Evolutionary conservation across 2,113 vertebrate species (phyloP), one percentile per base, ranked within the genome.

Genomic region (Neogale vison): DNA sequence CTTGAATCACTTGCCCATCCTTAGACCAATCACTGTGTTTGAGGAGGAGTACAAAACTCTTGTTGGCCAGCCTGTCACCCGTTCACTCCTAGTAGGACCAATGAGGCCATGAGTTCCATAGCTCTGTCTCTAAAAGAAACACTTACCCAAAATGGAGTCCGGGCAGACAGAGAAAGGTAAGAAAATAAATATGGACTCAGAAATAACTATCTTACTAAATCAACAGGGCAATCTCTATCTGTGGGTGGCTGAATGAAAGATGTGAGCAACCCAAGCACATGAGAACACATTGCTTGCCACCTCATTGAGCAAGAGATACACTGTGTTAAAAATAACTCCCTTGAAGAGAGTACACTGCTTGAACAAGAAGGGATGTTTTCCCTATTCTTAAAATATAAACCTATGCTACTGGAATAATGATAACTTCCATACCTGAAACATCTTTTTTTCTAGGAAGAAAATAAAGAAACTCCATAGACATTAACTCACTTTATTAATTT

Each of bases 251-350:
- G 90, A 76, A 61, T 67, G 13, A 71, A 69, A 39, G n/a, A 17
- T 90, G 18, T 42, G n/a, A 94, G 29, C 36, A 7, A 72, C 7
- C 52, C 11, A 84, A 71, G n/a, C 47, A 34, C 36, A 39, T 84
- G 74, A 93, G 47, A 91, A 95, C 59, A 90, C 1, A n/a, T 31
- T 82, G 45, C 29, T 95, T 90, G 59, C 67, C 52, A 61, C n/a
- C 20, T 79, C 50, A 77, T n/a, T 92, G 59, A 81, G 24, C 83
- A 94, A 77, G 57, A 92, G 63, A 89, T 72, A 69, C 47, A 74
- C 6, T 74, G 59, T 81, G 26, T 84, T 95, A 77, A 95, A 97
- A 97, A 91, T 55, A 82, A 59, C 29, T 90, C 34, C 59, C 34
- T 91, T 72, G 72, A 93, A 50, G 12, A 85, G 29, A 31, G 18